Conservation (phyloP, 2,888 invertebrate species). For the Drosophila greeni region DNA sequence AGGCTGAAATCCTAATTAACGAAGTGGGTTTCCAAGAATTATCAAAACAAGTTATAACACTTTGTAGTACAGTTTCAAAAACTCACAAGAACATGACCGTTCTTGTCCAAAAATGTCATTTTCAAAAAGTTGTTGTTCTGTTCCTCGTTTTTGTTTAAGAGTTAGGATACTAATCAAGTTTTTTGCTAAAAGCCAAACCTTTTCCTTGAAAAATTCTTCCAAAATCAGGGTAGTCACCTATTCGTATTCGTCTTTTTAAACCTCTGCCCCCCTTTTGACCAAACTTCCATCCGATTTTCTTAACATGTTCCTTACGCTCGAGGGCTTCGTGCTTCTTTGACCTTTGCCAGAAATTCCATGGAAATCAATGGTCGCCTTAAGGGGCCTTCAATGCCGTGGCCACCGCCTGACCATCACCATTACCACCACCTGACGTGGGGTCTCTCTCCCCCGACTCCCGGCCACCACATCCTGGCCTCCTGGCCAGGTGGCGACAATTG, state of each 20-base stretch:
- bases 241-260: not conserved
- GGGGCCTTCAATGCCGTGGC: slow-evolving; percentile 33
- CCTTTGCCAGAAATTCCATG: slow-evolving; percentile 36
- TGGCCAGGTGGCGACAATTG: slow-evolving; percentile 37
- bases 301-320: slow-evolving; percentile 7
- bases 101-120: not conserved
- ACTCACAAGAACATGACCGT: not conserved
- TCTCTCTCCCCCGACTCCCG: not conserved
- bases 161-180: not conserved
- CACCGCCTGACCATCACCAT: slow-evolving; percentile 13
- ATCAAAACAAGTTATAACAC: too few relatives aligned
- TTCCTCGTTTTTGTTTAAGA: not conserved
- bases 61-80: not conserved
- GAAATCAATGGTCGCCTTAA: slow-evolving; percentile 29
- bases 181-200: not conserved
- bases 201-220: too few relatives aligned
- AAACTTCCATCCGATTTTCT: slow-evolving; percentile 1
- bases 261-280: not conserved
- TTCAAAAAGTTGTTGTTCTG: not conserved
- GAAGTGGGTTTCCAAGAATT: too few relatives aligned
- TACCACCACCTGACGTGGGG: not conserved
- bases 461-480: slow-evolving; percentile 1
- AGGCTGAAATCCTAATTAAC: not conserved
- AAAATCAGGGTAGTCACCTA: slow-evolving; percentile 1
- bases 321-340: slow-evolving; percentile 25